phyloP scores from a whole-genome alignment of 1,140 invertebrate species.

The Mya arenaria region DNA sequence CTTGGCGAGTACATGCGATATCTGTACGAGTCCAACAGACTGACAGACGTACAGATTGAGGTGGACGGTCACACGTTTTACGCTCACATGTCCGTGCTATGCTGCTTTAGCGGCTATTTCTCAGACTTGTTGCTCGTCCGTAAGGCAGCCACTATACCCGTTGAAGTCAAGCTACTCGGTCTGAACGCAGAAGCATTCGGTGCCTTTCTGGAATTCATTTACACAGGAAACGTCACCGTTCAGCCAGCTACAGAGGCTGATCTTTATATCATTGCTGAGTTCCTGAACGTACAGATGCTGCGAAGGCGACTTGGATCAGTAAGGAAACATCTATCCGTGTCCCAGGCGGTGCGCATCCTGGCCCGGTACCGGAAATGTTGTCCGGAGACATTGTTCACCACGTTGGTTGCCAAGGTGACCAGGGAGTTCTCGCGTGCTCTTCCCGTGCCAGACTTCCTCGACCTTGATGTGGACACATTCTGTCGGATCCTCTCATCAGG shows the following conservation, averaged over 20 bases:
- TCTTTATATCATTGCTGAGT: not conserved
- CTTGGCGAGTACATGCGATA: constrained; percentile 25
- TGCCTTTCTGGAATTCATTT: constrained; percentile 34
- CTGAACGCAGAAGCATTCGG: constrained; percentile 23
- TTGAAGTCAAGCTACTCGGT: constrained; percentile 16
- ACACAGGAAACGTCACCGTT: constrained; percentile 12
- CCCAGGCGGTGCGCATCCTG: not conserved
- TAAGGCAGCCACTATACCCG: not conserved
- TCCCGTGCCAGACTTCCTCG: not conserved
- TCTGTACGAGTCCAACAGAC: not conserved
- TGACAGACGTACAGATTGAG: constrained; percentile 2
- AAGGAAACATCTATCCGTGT: not conserved
- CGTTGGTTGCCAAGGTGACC: not conserved
- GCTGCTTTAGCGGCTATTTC: constrained; percentile 36
- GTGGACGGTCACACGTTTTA: not conserved
- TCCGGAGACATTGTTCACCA: not conserved
- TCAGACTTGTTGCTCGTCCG: not conserved
- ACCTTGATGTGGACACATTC: constrained; percentile 26
- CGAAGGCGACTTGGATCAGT: not conserved
- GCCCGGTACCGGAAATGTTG: not conserved
- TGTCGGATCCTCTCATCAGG: constrained; percentile 22
- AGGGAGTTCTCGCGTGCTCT: not conserved
- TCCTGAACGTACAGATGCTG: constrained; percentile 4
- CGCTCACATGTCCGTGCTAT: constrained; percentile 17
- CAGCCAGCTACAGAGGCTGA: not conserved